Percentiles rank a stretch among this genome's conserved stretches.
Evolutionary conservation across 2,113 vertebrate genomes (phyloP).

Genomic region (Rhea pennata): DNA sequence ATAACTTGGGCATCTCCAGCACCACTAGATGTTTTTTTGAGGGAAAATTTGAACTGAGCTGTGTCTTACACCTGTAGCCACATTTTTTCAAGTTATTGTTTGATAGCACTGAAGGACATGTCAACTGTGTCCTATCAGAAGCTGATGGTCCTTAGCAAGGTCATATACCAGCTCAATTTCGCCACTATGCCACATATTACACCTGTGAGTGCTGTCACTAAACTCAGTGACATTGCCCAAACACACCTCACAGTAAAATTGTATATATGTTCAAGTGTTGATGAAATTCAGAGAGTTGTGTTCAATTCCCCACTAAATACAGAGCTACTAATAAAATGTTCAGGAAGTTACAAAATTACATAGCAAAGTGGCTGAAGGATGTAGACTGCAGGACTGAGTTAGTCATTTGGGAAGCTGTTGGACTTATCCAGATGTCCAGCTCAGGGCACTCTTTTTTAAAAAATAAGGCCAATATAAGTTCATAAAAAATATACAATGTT

Average conservation of each 20-base stretch:
- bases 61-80: not conserved
- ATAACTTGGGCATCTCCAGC: not conserved
- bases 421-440: not conserved
- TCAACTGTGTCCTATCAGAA: not conserved
- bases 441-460: not conserved
- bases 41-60: not conserved
- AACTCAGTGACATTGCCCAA: not conserved
- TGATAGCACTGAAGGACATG: not conserved
- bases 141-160: not conserved
- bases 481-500: not conserved
- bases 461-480: not conserved
- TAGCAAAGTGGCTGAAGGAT: not conserved
- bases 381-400: accelerated
- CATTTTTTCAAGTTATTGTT: not conserved
- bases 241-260: not conserved
- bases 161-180: not conserved
- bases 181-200: not conserved
- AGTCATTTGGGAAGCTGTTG: not conserved
- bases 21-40: not conserved
- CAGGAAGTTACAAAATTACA: not conserved
- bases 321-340: not conserved
- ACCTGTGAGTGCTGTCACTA: not conserved
- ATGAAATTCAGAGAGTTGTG: not conserved
- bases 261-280: not conserved
- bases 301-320: not conserved